Conservation (phyloP, 2,797 vertebrate species). For the Enoplosus armatus region DNA sequence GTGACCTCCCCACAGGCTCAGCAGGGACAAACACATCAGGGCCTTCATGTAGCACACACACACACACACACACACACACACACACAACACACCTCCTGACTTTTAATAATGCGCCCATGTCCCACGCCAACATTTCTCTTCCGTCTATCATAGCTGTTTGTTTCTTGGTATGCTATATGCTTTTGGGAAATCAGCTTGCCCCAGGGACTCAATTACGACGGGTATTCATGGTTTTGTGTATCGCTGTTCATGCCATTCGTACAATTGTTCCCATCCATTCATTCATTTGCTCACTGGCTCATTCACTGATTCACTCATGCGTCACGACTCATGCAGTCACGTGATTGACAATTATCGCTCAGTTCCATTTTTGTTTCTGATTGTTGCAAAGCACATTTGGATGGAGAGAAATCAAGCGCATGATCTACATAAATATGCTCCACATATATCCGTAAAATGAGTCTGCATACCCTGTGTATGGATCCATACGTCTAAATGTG, state of each 20-base stretch:
- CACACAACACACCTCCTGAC: slow-evolving; percentile 54
- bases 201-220: slow-evolving; percentile 70
- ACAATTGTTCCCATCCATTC: slow-evolving; percentile 4
- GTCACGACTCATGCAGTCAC: too few species aligned
- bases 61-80: too few species aligned
- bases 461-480: neutral
- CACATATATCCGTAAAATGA: slow-evolving; percentile 19
- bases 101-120: slow-evolving; percentile 72
- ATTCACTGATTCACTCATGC: neutral
- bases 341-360: neutral
- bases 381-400: neutral
- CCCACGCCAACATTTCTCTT: slow-evolving; percentile 67
- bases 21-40: slow-evolving; percentile 67
- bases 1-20: slow-evolving; percentile 80
- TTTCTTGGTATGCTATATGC: slow-evolving; percentile 47
- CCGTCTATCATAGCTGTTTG: slow-evolving; percentile 64
- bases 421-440: neutral
- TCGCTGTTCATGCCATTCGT: slow-evolving; percentile 26
- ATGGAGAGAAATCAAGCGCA: neutral
- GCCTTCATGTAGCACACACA: slow-evolving; percentile 45
- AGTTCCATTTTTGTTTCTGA: neutral
- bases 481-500: slow-evolving; percentile 75
- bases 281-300: slow-evolving; percentile 8
- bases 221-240: slow-evolving; percentile 39
- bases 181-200: slow-evolving; percentile 65